Evolutionary conservation across 2,888 invertebrate species (phyloP), one percentile per base, ranked within the genome.

Genomic region (Beris chalybata): DNA sequence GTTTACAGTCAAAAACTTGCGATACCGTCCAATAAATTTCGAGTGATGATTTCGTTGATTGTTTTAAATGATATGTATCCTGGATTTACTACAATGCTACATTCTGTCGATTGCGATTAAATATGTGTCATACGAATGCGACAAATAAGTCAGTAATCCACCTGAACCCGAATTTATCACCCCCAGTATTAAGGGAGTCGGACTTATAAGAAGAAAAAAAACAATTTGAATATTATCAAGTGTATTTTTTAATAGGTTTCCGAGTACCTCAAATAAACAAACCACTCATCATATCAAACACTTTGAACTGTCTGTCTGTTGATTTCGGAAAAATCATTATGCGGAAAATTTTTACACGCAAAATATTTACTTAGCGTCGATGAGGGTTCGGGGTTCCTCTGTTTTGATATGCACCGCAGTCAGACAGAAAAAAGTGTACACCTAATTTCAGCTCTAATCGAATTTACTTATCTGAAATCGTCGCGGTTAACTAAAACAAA

Each of bases 271-370:
- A 59, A 48, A 43, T 43, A 56, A 48, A 59, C 31, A 59, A 48
- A 47, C 58, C 47, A 59, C 58, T 59, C 58, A 48, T 59, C 58
- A 48, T 30, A 59, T 59, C 31, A 59, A 59, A 59, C 58, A 59
- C 58, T 48, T 47, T 47, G 48, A 48, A 59, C 47, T 32, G 30
- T 9, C 15, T 29, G 12, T 45, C 29, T 57, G 47, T 43, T 47
- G 9, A 47, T 29, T 22, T 59, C 30, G 48, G 7, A n/a, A 63
- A 68, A 68, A 65, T 59, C 65, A 68, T 68, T 54, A 65, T 61
- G 65, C 67, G 67, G 65, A 68, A 68, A 68, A 68, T 68, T 65
- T 68, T 61, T 57, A 68, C 68, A 68, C 63, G 68, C 65, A 68
- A 68, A 68, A 68, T 68, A 63, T 68, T 68, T 65, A 65, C 63